phyloP scores from a whole-genome alignment of 2,113 vertebrate genomes.

The Toxotes jaculatrix region DNA sequence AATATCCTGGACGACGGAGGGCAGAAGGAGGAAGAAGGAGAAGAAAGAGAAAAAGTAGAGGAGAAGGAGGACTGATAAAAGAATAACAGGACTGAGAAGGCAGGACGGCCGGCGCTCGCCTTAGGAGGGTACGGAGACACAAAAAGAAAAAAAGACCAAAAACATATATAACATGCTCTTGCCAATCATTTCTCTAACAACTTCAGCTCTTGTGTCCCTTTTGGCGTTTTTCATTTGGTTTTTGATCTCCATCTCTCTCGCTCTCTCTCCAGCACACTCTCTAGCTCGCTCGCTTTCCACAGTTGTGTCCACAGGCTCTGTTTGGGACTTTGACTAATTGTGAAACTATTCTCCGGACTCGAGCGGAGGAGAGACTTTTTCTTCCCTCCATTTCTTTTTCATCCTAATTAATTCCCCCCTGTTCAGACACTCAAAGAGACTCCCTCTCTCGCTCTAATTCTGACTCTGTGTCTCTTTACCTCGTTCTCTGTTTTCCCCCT shows the following conservation, averaged over 20 bases:
- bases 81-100: slow-evolving; percentile 42
- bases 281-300: slow-evolving; percentile 40
- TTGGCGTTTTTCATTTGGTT: slow-evolving; percentile 48
- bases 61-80: slow-evolving; percentile 27
- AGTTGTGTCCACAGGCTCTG: slow-evolving; percentile 70
- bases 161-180: slow-evolving; percentile 24
- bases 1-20: slow-evolving; percentile 67
- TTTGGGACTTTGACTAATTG: slow-evolving; percentile 76
- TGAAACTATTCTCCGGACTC: slow-evolving; percentile 69
- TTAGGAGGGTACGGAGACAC: slow-evolving; percentile 67
- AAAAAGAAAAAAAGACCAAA: slow-evolving; percentile 7
- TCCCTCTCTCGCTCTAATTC: slow-evolving; percentile 41
- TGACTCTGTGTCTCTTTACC: slow-evolving; percentile 42
- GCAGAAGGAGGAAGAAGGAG: slow-evolving; percentile 51
- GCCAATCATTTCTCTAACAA: slow-evolving; percentile 51
- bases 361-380: slow-evolving; percentile 60
- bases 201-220: slow-evolving; percentile 62
- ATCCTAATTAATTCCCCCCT: slow-evolving; percentile 77
- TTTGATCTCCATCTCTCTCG: slow-evolving; percentile 56
- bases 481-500: slow-evolving; percentile 35
- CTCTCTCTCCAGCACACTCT: slow-evolving; percentile 31
- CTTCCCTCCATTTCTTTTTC: slow-evolving; percentile 66
- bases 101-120: slow-evolving; percentile 48
- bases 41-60: slow-evolving; percentile 41
- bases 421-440: slow-evolving; percentile 68